Base-by-base conservation (phyloP, 2,888 invertebrate species). In the Epirrhoe tristata region DNA sequence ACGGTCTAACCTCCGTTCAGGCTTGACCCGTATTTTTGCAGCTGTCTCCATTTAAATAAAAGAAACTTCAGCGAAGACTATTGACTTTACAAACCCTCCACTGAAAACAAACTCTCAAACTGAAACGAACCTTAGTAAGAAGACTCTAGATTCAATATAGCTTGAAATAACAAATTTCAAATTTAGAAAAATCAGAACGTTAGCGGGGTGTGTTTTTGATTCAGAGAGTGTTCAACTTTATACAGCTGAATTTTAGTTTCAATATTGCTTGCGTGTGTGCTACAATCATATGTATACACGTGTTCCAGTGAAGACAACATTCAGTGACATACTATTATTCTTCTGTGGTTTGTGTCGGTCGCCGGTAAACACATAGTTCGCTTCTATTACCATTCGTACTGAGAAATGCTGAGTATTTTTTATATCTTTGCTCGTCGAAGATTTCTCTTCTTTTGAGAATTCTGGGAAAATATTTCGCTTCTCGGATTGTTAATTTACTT, bases 21-120 rank as follows among this genome's bases (percentile, higher is more conserved):
- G 67, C 69, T 69, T 75, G 67, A 69, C 77, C 74, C 68, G 75
- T 68, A 77, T 77, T 76, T 66, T 63, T 67, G 17, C 74, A 81
- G 76, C 78, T 79, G 81, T 76, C 75, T 74, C 72, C 74, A 73
- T 73, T 75, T 74, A 82, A 81, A 81, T 75, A 81, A 78, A 72
- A 73, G 71, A 73, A 74, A 73, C 72, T 69, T 67, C 62, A 43
- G 56, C 46, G 62, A 65, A 61, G 73, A 63, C 57, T 76, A 76
- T 78, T 77, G 79, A 77, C 78, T 74, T 67, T 69, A 63, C 53
- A 0, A 6, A 6, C 48, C 24, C 16, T 54, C 36, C 55, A 59
- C 48, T 60, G 8, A 14, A 16, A 16, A n/a, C 10, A 14, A 8
- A 6, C 31, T 31, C 12, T 31, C 43, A 17, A 34, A 1, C 16